These are phyloP conservation scores for Polyploca ridens DNA, from an alignment of 2,888 invertebrate genomes.

Conservation along the genomic window DNA sequence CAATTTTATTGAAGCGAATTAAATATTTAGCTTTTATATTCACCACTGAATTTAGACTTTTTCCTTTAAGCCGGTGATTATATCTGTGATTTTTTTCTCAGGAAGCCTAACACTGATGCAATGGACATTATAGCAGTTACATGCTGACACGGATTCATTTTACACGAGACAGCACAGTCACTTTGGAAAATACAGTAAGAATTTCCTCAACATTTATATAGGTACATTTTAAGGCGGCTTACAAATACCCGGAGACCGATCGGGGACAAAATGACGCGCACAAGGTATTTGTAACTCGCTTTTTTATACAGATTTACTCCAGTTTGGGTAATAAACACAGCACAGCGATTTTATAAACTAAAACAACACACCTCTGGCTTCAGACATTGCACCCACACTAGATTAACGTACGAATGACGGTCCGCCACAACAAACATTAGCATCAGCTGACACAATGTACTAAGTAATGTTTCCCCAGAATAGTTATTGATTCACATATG, in stretches of 20 bases:
- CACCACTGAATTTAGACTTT: too few species aligned
- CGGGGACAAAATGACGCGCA: too few species aligned
- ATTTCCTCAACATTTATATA: neutral
- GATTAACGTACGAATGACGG: slow-evolving; percentile 17
- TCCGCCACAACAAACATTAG: neutral
- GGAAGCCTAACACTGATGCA: neutral
- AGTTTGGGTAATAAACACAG: neutral
- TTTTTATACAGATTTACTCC: too few species aligned
- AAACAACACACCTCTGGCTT: slow-evolving; percentile 28
- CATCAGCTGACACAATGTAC: neutral
- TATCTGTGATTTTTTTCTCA: neutral
- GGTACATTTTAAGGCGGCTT: neutral
- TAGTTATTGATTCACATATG: neutral
- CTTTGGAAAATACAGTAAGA: neutral
- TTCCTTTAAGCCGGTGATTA: neutral
- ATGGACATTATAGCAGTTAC: neutral
- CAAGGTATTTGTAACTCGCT: too few species aligned
- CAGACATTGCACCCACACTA: slow-evolving; percentile 28
- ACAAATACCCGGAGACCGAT: slow-evolving; percentile 10
- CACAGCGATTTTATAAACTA: neutral
- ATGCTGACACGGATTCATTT: neutral
- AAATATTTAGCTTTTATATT: too few species aligned
- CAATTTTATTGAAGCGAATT: too few species aligned
- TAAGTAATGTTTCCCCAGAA: neutral
- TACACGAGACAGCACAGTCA: neutral